Evolutionary conservation across 2,888 invertebrate species (phyloP).

Genomic region (Trichopria drosophilae): DNA sequence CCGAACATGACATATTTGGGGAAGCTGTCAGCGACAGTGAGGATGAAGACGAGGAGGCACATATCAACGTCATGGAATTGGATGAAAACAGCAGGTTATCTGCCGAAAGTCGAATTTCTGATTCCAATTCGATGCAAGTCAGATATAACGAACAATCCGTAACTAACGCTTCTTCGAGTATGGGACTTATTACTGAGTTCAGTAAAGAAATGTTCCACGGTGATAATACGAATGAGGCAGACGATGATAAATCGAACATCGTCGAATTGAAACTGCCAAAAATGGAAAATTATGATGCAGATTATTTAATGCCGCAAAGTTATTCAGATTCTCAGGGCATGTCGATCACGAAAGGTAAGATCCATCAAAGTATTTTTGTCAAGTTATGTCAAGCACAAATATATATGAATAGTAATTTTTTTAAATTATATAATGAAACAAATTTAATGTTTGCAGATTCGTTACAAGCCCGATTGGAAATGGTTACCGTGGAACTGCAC

Average conservation of each 20-base stretch:
- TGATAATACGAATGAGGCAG: constrained; percentile 35
- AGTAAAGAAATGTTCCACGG: constrained; percentile 66
- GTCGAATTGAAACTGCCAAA: constrained; percentile 35
- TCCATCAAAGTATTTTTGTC: background rate
- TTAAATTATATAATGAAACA: constrained; percentile 8
- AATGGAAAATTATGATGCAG: constrained; percentile 25
- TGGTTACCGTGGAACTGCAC: constrained; percentile 73
- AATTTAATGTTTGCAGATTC: constrained; percentile 48
- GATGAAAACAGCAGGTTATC: constrained; percentile 79
- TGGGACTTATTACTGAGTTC: constrained; percentile 64
- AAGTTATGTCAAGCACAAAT: background rate
- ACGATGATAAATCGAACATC: constrained; percentile 44
- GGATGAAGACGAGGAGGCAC: constrained; percentile 74
- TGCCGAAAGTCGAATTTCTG: constrained; percentile 73
- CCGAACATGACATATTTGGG: constrained; percentile 87
- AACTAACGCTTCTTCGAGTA: constrained; percentile 37
- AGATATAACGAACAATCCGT: constrained; percentile 42
- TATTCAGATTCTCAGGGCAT: constrained; percentile 29
- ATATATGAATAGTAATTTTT: constrained; percentile 15
- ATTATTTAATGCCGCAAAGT: constrained; percentile 24
- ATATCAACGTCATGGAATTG: constrained; percentile 73
- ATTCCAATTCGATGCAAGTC: constrained; percentile 66
- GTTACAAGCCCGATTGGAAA: constrained; percentile 69
- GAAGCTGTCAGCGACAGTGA: constrained; percentile 90
- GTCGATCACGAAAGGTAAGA: constrained; percentile 28